Evolutionary conservation across 2,113 vertebrate species (phyloP), one percentile per base, ranked within the genome.

Genomic region (Plectropomus leopardus): DNA sequence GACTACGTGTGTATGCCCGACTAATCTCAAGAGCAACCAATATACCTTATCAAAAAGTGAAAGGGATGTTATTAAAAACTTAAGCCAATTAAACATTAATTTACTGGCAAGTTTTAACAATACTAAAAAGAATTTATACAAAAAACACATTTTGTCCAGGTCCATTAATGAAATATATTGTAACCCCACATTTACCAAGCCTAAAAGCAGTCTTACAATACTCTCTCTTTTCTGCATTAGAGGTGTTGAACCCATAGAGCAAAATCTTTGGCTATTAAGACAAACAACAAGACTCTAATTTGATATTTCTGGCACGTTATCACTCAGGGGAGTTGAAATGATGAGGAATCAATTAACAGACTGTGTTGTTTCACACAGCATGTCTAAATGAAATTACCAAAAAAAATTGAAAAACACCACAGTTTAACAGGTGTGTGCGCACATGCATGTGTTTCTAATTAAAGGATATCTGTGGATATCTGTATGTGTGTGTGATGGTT

Each of bases 311-410:
- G 64, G 26, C 21, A 79, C 16, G 10, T 30, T 61, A 64, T 47
- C 23, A 40, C 59, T 61, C 4, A 17, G n/a, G 10, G 14, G 32
- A 51, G n/a, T 45, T 53, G 10, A 32, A 68, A 72, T 72, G 8
- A 65, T 40, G 26, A 16, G 72, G 42, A 80, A 36, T 68, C 42
- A 69, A 55, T 71, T 57, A 54, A 68, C 51, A 40, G n/a, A 21
- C 11, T 8, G 17, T 54, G 32, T 54, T 54, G 32, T 54, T 26
- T 55, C 24, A 71, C 53, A 58, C 26, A 32, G 53, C 53, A 2
- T 44, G 19, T 45, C 53, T 45, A 57, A 58, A 71, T 30, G 4
- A 48, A 17, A 47, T 48, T 48, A 28, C 53, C 24, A 54, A 57
- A 69, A 40, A 54, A 57, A 69, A n/a, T n/a, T n/a, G n/a, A n/a